phyloP scores from a whole-genome alignment of 2,113 vertebrate species.

The Passer domesticus region DNA sequence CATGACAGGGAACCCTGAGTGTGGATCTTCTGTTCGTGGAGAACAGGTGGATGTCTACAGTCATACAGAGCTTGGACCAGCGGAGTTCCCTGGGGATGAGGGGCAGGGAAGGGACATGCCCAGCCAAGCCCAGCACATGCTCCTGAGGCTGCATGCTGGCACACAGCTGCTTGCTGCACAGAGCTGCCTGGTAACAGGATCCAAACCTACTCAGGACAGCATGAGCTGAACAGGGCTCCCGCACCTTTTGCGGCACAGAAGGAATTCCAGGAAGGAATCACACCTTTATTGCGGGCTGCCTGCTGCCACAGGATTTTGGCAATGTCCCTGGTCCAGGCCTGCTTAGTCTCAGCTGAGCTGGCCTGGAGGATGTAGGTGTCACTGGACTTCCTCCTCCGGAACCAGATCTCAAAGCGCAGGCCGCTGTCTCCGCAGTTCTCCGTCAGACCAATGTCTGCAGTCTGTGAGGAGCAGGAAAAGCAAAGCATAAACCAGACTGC shows the following conservation, averaged over 20 bases:
- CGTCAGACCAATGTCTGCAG: conserved; percentile 85
- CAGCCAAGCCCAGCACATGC: conserved; percentile 38
- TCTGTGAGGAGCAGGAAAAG: conserved; percentile 63
- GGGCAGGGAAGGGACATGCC: background rate
- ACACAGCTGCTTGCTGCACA: background rate
- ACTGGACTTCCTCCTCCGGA: conserved; percentile 83
- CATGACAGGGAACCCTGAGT: background rate
- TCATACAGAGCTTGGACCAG: background rate
- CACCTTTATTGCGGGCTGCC: conserved; percentile 92
- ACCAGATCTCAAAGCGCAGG: conserved; percentile 88
- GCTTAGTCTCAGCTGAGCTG: conserved; percentile 78
- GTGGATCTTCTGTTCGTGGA: rapidly evolving
- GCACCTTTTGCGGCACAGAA: conserved; percentile 45
- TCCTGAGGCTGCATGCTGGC: background rate
- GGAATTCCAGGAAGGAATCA: conserved; percentile 24
- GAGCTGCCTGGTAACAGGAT: background rate
- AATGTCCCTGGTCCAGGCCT: conserved; percentile 87
- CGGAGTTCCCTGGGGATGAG: background rate
- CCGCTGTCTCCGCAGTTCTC: conserved; percentile 81
- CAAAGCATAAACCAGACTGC: background rate
- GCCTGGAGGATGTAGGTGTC: conserved; percentile 87
- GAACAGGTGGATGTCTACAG: background rate
- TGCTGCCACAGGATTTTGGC: conserved; percentile 91
- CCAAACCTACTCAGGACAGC: conserved; percentile 46
- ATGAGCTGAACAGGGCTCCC: conserved; percentile 38